Evolutionary conservation across 23 tunicate genomes (phyloP).

Genomic region (Trididemnum nubilum): DNA sequence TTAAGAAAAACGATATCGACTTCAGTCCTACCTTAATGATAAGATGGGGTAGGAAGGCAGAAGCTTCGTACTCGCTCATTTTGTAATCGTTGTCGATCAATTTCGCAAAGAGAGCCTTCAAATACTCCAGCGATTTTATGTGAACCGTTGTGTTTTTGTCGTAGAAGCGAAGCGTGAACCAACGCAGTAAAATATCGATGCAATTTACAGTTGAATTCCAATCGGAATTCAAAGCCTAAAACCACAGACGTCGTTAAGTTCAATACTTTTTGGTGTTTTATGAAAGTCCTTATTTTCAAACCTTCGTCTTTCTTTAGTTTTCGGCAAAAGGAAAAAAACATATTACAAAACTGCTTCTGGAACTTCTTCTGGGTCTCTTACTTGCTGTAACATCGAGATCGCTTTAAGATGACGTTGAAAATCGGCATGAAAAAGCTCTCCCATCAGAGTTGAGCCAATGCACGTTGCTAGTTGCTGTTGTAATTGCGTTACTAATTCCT

Average conservation of each 20-base stretch:
- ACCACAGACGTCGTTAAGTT: too few species aligned
- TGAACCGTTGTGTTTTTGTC: constrained; percentile 98
- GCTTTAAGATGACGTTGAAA: constrained; percentile 84
- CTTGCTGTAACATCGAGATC: constrained; percentile 52
- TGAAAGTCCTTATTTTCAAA: too few species aligned
- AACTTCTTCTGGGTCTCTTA: constrained; percentile 6
- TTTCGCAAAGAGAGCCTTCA: constrained; percentile 59
- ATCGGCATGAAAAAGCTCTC: constrained; percentile 80
- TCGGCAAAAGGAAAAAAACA: too few species aligned
- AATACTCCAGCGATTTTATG: constrained; percentile 74
- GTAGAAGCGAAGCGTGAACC: constrained; percentile 91
- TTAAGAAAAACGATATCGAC: too few species aligned
- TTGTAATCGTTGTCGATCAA: constrained; percentile 53
- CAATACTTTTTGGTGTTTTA: too few species aligned
- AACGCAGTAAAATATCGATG: constrained; percentile 72
- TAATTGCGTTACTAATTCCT: constrained; percentile 70
- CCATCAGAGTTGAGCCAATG: constrained; percentile 41
- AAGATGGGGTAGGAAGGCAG: constrained; percentile 92
- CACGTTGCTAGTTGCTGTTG: constrained; percentile 71
- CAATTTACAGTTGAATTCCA: constrained; percentile 61
- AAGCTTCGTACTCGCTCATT: constrained; percentile 77
- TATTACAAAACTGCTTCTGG: background rate
- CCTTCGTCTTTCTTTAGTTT: too few species aligned
- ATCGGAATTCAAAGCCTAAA: constrained; percentile 52
- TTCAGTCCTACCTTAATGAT: constrained; percentile 67